Conservation (phyloP, 2,888 invertebrate species). For the Campaea margaritaria region DNA sequence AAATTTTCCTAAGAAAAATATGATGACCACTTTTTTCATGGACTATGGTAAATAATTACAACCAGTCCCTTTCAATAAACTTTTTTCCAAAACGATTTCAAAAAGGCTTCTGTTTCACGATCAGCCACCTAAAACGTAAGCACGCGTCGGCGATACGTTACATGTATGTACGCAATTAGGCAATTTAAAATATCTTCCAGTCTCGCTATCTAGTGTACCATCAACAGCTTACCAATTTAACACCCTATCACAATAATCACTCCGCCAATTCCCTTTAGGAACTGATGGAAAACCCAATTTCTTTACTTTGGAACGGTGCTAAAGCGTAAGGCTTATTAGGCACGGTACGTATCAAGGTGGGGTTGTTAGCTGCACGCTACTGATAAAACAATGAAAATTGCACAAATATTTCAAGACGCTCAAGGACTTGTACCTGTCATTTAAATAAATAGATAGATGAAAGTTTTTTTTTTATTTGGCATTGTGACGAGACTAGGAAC, state of each 20-base stretch:
- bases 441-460: too few relatives aligned
- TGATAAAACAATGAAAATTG: slow-evolving; percentile 27
- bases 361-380: slow-evolving; percentile 28
- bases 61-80: too few relatives aligned
- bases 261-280: neutral
- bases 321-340: neutral
- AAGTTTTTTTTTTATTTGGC: too few relatives aligned
- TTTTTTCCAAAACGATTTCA: neutral
- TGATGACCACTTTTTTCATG: too few relatives aligned
- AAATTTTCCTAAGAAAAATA: too few relatives aligned
- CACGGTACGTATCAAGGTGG: slow-evolving; percentile 11
- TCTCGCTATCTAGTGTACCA: slow-evolving; percentile 1
- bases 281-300: neutral
- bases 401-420: slow-evolving; percentile 24
- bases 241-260: neutral
- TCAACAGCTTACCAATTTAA: neutral
- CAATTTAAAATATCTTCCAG: slow-evolving; percentile 1
- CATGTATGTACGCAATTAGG: neutral
- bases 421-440: slow-evolving; percentile 14
- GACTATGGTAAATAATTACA: too few relatives aligned
- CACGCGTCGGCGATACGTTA: too few relatives aligned
- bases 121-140: too few relatives aligned
- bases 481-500: too few relatives aligned
- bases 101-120: neutral
- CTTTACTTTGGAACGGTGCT: slow-evolving; percentile 3